Conservation (phyloP, 2,888 invertebrate species). For the Lepeophtheirus nordmannii region DNA sequence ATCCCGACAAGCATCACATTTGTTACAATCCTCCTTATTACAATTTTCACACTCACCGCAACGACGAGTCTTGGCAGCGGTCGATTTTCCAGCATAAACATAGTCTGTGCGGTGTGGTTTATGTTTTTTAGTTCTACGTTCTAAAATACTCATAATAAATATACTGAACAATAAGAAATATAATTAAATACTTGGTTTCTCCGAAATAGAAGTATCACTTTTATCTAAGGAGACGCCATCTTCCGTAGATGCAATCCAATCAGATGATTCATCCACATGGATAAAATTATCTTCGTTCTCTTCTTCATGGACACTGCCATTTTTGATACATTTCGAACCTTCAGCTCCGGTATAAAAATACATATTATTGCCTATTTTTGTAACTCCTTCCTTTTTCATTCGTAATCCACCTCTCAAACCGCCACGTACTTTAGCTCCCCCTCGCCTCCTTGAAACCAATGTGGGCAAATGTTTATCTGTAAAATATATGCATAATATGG, state of each 20-base stretch:
- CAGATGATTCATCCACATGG: neutral
- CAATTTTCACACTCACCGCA: constrained; percentile 19
- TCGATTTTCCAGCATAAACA: constrained; percentile 9
- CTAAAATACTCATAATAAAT: no score
- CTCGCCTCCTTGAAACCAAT: no score
- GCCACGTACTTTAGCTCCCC: no score
- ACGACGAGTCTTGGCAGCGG: constrained; percentile 16
- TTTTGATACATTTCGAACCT: no score
- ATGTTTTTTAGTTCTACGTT: neutral
- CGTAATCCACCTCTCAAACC: neutral
- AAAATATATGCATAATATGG: no score
- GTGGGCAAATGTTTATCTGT: no score
- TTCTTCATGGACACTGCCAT: neutral
- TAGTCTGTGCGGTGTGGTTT: constrained; percentile 11
- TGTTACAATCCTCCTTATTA: constrained; percentile 13
- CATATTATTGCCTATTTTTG: constrained; percentile 21
- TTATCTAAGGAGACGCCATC: no score
- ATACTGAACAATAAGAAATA: no score
- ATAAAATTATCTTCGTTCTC: neutral
- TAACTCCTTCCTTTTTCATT: constrained; percentile 15
- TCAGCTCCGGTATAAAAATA: constrained; percentile 19
- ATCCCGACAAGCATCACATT: constrained; percentile 12
- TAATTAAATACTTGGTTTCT: no score
- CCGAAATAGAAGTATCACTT: no score
- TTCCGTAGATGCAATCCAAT: neutral